Percentiles rank a stretch among this genome's conserved stretches.
These are phyloP conservation scores for Julus scandinavius DNA, from an alignment of 2,888 invertebrate genomes.

Conservation along the genomic window DNA sequence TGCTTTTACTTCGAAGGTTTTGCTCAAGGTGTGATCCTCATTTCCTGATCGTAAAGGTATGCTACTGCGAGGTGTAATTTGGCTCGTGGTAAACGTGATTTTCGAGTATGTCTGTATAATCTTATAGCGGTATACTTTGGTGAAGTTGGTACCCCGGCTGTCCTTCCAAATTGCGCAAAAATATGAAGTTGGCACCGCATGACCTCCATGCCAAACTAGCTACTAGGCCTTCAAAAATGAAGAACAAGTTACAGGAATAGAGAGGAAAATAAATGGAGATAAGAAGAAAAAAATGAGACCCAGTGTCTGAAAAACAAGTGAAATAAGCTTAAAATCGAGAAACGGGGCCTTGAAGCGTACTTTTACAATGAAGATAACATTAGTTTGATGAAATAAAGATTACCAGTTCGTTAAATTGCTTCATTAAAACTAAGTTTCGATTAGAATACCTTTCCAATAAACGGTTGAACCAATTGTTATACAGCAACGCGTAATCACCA, in stretches of 20 bases:
- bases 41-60: too few species aligned
- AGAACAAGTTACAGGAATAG: not conserved
- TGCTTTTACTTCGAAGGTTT: too few species aligned
- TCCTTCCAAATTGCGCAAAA: not conserved
- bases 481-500: too few species aligned
- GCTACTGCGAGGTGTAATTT: not conserved
- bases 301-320: not conserved
- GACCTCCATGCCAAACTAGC: conserved; percentile 12
- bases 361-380: not conserved
- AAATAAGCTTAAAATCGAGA: not conserved
- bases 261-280: not conserved
- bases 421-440: not conserved
- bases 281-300: not conserved
- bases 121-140: not conserved
- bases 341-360: not conserved
- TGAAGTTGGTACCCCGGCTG: not conserved
- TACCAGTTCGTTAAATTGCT: not conserved
- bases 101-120: not conserved
- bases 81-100: not conserved
- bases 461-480: too few species aligned
- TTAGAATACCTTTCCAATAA: too few species aligned
- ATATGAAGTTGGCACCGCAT: not conserved
- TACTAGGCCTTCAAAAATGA: not conserved
- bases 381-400: not conserved
- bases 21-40: too few species aligned